phyloP scores from a whole-genome alignment of 1,140 invertebrate genomes.

The Maniola jurtina region DNA sequence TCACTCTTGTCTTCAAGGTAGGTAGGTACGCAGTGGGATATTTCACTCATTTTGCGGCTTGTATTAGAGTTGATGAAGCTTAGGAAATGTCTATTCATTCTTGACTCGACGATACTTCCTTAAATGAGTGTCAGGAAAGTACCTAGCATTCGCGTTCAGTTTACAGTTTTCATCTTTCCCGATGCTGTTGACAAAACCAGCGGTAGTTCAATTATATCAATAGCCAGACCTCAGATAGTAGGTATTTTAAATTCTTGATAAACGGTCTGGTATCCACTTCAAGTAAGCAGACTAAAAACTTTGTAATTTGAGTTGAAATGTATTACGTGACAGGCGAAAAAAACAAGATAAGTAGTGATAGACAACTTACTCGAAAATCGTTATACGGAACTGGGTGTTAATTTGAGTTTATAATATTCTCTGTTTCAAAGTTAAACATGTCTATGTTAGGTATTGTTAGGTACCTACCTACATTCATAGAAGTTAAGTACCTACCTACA shows the following conservation, averaged over 20 bases:
- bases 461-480: no score
- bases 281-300: background rate
- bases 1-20: conserved; percentile 4
- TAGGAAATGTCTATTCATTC: background rate
- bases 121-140: background rate
- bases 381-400: conserved; percentile 1
- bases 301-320: background rate
- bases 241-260: background rate
- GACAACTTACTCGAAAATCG: background rate
- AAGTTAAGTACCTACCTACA: no score
- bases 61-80: background rate
- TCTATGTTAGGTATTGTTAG: no score
- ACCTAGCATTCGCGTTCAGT: no score
- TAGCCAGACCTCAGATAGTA: no score
- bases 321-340: background rate
- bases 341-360: background rate
- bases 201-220: background rate
- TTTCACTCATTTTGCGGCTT: background rate
- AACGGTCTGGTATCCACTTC: background rate
- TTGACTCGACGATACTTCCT: background rate
- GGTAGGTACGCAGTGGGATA: background rate
- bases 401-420: conserved; percentile 24
- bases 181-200: background rate
- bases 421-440: background rate
- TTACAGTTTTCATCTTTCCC: no score